These are phyloP conservation scores for Reticulitermes speratus DNA, from an alignment of 1,140 invertebrate genomes.

Conservation along the genomic window DNA sequence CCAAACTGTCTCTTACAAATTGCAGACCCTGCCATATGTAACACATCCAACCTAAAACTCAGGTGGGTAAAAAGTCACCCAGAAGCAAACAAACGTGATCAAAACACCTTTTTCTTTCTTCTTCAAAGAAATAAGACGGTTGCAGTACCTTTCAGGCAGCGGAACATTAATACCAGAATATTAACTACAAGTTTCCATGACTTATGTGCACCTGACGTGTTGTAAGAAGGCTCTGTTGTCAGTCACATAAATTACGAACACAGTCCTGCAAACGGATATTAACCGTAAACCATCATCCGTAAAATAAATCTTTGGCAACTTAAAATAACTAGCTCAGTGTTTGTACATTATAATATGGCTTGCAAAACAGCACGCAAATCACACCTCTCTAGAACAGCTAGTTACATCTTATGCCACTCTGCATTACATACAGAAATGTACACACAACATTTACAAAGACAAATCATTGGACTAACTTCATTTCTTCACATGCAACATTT, in stretches of 20 bases:
- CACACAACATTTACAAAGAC: background rate
- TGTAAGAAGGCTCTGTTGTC: background rate
- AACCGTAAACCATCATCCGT: background rate
- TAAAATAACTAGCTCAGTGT: constrained; percentile 1
- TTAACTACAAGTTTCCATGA: background rate
- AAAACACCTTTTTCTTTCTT: too few relatives aligned
- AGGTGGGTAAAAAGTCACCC: too few relatives aligned
- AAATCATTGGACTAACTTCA: background rate
- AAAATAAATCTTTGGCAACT: background rate
- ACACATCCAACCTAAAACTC: too few relatives aligned
- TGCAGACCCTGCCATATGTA: too few relatives aligned
- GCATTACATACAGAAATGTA: background rate
- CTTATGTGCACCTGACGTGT: background rate
- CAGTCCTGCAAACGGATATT: background rate
- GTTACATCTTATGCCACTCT: background rate
- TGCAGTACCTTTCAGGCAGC: background rate
- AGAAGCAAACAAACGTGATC: too few relatives aligned
- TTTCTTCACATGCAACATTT: background rate
- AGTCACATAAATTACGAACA: background rate
- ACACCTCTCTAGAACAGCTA: background rate
- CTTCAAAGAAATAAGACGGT: background rate
- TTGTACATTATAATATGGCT: background rate
- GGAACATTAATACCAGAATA: background rate
- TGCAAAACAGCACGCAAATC: background rate
- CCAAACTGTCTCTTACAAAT: too few relatives aligned